These are phyloP conservation scores for Brachyhypopomus occidentalis DNA, from an alignment of 2,113 vertebrate genomes.

Conservation along the genomic window DNA sequence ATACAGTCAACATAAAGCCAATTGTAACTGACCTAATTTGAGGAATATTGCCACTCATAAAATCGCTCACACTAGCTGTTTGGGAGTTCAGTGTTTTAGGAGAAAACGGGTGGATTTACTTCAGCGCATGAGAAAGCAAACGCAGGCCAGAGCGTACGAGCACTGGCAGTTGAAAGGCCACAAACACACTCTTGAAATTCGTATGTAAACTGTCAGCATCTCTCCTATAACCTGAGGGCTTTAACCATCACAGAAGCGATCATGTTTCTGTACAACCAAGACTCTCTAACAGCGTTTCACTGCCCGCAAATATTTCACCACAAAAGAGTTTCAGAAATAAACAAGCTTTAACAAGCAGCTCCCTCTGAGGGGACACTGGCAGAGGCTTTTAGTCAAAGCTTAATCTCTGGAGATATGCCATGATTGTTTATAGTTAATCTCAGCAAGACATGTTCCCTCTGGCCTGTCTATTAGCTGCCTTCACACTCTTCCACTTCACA, in stretches of 20 bases:
- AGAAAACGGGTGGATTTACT: neutral
- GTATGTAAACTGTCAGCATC: conserved; percentile 15
- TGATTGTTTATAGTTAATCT: conserved; percentile 52
- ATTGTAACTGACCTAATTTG: conserved; percentile 46
- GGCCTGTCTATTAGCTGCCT: conserved; percentile 39
- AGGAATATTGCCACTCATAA: conserved; percentile 32
- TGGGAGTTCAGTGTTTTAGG: conserved; percentile 19
- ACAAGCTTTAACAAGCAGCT: conserved; percentile 60
- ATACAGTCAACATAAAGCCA: conserved; percentile 30
- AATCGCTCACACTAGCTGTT: conserved; percentile 19
- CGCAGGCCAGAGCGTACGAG: neutral
- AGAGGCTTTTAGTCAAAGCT: conserved; percentile 48
- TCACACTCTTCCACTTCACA: neutral
- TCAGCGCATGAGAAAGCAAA: neutral
- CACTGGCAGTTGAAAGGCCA: neutral
- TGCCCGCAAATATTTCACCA: conserved; percentile 58
- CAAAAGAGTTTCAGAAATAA: conserved; percentile 54
- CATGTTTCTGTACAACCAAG: conserved; percentile 19
- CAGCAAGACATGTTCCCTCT: conserved; percentile 33
- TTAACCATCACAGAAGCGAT: conserved; percentile 47
- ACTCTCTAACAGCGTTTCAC: conserved; percentile 45
- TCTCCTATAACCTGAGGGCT: conserved; percentile 37
- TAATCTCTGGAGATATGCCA: conserved; percentile 52
- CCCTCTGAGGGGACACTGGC: conserved; percentile 47
- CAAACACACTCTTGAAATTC: conserved; percentile 5